Base-by-base conservation (phyloP, 1,140 invertebrate species). In the Geopemphigus sp. region DNA sequence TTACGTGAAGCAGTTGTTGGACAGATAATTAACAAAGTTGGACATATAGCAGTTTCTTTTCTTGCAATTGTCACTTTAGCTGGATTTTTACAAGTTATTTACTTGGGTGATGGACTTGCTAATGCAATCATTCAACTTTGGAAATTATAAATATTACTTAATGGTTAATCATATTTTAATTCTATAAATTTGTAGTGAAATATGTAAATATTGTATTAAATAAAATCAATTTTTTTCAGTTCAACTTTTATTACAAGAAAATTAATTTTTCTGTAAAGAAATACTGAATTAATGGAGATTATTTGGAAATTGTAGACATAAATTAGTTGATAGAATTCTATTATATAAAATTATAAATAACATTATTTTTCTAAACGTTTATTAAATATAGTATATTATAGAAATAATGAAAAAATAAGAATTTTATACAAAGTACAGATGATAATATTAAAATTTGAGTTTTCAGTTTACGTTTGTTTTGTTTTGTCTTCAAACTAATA, bases 71-170 rank as follows among this genome's bases (percentile, higher is more conserved):
- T 78, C 14, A 78, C 57, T 45, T 45, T 78, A 11, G 74, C 74
- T 29, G 74, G 74, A 78, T 78, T 78, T 63, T 63, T 78, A 14
- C 32, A 78, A 61, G 22, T 78, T 19, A 78, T 29, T 78, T 78
- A 50, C 61, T 19, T 61, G 15, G 74, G 74, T 6, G 57, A 78
- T 50, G 74, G 74, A 56, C 74, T 78, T 59, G 74, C 32, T 5
- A 78, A 78, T 29, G 29, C 74, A 5, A n/a, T 78, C 24, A 45
- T 78, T 78, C 22, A 50, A 26, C 56, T 78, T 61, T 78, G 57
- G 74, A 78, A 78, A 53, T 59, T 78, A 22, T 78, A 39, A 78
- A 78, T 78, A 57, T 57, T 59, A 72, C 32, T 45, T 66, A 66
- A 45, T 39, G 3, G 10, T 54, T 24, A 57, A 11, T 57, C 24